Evolutionary conservation across 2,113 vertebrate genomes (phyloP).

Genomic region (Saguinus midas): DNA sequence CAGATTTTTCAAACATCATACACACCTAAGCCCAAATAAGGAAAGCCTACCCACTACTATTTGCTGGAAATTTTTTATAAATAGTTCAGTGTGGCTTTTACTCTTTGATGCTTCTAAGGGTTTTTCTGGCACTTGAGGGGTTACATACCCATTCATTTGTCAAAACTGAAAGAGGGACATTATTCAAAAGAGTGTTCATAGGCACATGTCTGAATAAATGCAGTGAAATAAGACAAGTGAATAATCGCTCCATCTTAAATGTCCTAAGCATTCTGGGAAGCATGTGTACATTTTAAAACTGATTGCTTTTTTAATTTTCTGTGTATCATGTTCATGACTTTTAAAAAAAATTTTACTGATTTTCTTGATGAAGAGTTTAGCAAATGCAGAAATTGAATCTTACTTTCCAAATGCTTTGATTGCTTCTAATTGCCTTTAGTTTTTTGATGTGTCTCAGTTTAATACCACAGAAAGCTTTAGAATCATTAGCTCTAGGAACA

Average conservation of each 20-base stretch:
- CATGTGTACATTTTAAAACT: slow-evolving; percentile 40
- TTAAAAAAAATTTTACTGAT: slow-evolving; percentile 51
- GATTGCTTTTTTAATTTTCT: slow-evolving; percentile 54
- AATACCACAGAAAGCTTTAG: slow-evolving; percentile 60
- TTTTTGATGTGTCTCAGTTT: slow-evolving; percentile 24
- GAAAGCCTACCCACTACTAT: not conserved
- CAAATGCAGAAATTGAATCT: slow-evolving; percentile 64
- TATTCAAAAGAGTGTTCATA: slow-evolving; percentile 20
- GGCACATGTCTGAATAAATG: slow-evolving; percentile 4
- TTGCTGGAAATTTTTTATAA: not conserved
- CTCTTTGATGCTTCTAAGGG: not conserved
- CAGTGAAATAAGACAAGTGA: slow-evolving; percentile 1
- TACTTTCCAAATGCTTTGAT: slow-evolving; percentile 66
- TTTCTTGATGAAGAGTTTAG: slow-evolving; percentile 68
- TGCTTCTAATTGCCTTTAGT: slow-evolving; percentile 59
- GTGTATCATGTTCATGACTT: slow-evolving; percentile 33
- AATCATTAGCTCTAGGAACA: slow-evolving; percentile 59
- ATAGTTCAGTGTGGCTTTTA: not conserved
- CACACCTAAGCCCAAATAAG: not conserved
- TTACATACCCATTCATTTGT: slow-evolving; percentile 9
- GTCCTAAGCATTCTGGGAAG: slow-evolving; percentile 29
- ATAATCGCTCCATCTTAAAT: not conserved
- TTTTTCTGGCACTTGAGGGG: not conserved
- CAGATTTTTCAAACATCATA: not conserved
- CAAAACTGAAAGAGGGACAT: slow-evolving; percentile 23